Percentiles rank a stretch among this genome's conserved stretches.
These are phyloP conservation scores for Aelia acuminata DNA, from an alignment of 2,888 invertebrate genomes.

Conservation along the genomic window DNA sequence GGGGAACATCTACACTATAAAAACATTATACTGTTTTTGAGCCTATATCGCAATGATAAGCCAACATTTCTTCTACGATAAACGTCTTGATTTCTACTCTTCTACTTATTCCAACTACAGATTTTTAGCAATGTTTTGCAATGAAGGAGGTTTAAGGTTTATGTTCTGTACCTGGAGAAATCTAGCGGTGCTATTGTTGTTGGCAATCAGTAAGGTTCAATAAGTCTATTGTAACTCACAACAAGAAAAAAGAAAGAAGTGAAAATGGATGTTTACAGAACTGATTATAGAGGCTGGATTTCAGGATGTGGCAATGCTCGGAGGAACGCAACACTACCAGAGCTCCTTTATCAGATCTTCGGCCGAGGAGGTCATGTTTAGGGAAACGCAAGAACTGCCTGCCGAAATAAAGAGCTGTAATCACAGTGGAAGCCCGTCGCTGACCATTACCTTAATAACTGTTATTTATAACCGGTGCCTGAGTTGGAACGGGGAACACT, in stretches of 20 bases:
- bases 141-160: not conserved
- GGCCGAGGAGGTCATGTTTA: not conserved
- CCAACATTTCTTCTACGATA: too few relatives aligned
- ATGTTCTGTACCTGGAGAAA: not conserved
- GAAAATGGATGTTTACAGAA: conserved; percentile 15
- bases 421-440: not conserved
- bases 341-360: conserved; percentile 10
- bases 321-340: not conserved
- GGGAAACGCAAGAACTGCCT: not conserved
- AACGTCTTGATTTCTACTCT: too few relatives aligned
- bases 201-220: conserved; percentile 1
- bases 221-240: not conserved
- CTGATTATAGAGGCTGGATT: not conserved
- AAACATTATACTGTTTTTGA: too few relatives aligned
- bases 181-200: not conserved
- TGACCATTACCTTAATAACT: conserved; percentile 42
- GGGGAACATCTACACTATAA: too few relatives aligned
- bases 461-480: not conserved
- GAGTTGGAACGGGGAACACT: not conserved
- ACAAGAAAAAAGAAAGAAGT: not conserved
- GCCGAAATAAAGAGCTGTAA: conserved; percentile 35
- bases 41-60: too few relatives aligned
- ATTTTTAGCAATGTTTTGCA: not conserved
- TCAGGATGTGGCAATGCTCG: not conserved
- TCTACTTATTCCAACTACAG: too few relatives aligned